Percentiles rank a stretch among this genome's conserved stretches.
These are phyloP conservation scores for Todiramphus saurophagus DNA, from an alignment of 2,113 vertebrate genomes.

Conservation along the genomic window DNA sequence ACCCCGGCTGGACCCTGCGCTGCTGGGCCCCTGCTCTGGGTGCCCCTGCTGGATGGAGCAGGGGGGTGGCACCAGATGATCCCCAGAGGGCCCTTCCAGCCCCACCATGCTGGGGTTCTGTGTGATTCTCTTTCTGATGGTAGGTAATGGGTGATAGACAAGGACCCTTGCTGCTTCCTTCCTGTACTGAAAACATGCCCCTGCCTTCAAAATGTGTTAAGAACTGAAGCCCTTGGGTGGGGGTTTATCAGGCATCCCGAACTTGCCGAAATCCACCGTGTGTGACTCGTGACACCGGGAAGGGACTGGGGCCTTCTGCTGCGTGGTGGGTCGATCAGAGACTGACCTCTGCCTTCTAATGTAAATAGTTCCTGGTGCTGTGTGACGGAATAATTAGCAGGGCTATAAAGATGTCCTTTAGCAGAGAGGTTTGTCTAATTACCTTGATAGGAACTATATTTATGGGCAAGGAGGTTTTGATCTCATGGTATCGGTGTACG, in stretches of 20 bases:
- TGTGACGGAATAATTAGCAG: neutral
- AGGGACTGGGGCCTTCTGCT: too few species aligned
- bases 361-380: neutral
- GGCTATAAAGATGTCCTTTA: neutral
- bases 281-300: neutral
- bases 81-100: neutral
- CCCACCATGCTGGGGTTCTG: neutral
- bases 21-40: too few species aligned
- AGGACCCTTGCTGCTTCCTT: neutral
- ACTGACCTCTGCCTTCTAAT: rapidly evolving
- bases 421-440: neutral
- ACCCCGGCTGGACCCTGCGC: too few species aligned
- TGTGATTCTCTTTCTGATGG: neutral
- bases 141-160: too few species aligned
- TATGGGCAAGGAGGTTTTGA: neutral
- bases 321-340: rapidly evolving
- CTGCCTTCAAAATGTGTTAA: neutral
- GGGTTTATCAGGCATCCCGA: neutral
- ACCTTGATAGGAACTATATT: neutral
- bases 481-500: neutral
- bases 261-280: neutral
- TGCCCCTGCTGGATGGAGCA: too few species aligned
- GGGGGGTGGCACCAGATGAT: neutral
- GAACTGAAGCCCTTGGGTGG: neutral
- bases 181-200: neutral